Evolutionary conservation across 2,888 invertebrate species (phyloP), one percentile per base, ranked within the genome.

Genomic region (Orthosia incerta): DNA sequence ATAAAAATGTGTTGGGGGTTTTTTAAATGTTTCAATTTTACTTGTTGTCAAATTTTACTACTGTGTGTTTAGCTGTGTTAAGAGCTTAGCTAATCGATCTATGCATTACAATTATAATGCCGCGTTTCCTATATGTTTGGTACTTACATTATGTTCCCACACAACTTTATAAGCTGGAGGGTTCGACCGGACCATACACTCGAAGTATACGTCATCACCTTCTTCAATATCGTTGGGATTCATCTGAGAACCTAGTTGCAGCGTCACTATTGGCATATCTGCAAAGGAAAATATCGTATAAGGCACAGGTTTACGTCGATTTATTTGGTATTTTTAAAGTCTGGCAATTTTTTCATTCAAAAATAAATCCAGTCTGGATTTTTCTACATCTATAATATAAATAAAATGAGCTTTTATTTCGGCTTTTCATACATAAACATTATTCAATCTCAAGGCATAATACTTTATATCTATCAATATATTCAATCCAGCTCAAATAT

Each of bases 121-220:
- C 15, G 50, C 16, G n/a, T 50, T 50, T n/a, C n/a, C 3, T 51
- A 51, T 60, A 23, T 46, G 1, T n/a, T 0, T 4, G 5, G 3
- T 87, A 95, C 96, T 96, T 85, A 96, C 96, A 83, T 96, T 94
- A 88, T 96, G 96, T 83, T 96, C 96, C 96, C 96, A 96, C 55
- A 96, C 93, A 82, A 96, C 94, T 93, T 96, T 96, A 87, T 96
- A 96, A 80, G 96, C 95, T n/a, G 95, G 95, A n/a, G 96, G 96
- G 87, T 96, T 95, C 61, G 96, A 95, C 66, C 91, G 91, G 48
- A 96, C 96, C 62, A 91, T 91, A 85, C 96, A 96, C 80, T 95
- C 95, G 74, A 96, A 96, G 87, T 96, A 96, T 4, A 96, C 96
- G 79, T 96, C 96, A 73, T 96, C 96, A 1, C 95, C 96, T 88